phyloP scores from a whole-genome alignment of 2,888 invertebrate species.

The Psococerastis gibbosa region DNA sequence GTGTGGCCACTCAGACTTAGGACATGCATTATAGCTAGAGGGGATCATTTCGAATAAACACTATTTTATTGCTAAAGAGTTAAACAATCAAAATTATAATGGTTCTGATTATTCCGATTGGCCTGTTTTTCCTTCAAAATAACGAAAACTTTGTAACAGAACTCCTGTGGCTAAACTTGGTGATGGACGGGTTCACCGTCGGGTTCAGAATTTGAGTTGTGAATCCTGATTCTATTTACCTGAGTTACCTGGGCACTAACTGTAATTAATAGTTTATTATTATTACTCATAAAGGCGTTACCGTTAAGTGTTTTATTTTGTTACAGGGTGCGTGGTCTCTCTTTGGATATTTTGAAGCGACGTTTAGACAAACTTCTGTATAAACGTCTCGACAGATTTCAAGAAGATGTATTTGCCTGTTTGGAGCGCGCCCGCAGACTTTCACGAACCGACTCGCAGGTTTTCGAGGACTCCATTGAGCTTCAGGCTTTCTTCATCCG shows the following conservation, averaged over 20 bases:
- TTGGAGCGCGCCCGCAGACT: conserved; percentile 71
- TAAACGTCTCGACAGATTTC: conserved; percentile 82
- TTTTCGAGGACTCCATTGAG: conserved; percentile 90
- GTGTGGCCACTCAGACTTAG: too few relatives aligned
- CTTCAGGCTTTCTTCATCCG: conserved; percentile 79
- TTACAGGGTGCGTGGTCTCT: conserved; percentile 57
- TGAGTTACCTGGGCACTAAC: background rate
- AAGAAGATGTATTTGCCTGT: conserved; percentile 89
- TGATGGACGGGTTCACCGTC: too few relatives aligned
- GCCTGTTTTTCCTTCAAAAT: too few relatives aligned
- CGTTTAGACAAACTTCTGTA: conserved; percentile 83
- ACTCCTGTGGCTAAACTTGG: too few relatives aligned
- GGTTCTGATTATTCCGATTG: too few relatives aligned
- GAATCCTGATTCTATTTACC: background rate
- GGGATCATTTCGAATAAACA: too few relatives aligned
- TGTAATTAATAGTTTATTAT: conserved; percentile 12
- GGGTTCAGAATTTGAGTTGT: background rate
- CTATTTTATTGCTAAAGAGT: too few relatives aligned
- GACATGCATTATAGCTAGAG: too few relatives aligned
- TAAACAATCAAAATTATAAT: too few relatives aligned
- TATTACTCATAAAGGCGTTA: too few relatives aligned
- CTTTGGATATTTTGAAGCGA: conserved; percentile 82
- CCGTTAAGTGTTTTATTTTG: conserved; percentile 14
- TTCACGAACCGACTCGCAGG: conserved; percentile 80
- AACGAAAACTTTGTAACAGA: too few relatives aligned